phyloP scores from a whole-genome alignment of 2,888 invertebrate genomes.

The Parnassius smintheus region DNA sequence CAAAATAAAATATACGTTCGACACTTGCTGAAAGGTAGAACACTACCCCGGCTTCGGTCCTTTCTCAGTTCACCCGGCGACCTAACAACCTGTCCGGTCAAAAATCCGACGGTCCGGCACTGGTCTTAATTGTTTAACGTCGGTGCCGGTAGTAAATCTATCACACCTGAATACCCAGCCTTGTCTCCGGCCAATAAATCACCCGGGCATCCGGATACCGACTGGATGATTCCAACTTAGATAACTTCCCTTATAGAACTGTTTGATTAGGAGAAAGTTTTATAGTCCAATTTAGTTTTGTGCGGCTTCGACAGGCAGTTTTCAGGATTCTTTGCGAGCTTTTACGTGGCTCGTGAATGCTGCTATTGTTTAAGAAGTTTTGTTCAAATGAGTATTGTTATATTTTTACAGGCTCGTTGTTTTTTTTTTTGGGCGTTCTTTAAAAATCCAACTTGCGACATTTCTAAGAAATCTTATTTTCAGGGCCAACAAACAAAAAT shows the following conservation, averaged over 20 bases:
- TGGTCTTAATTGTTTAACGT: conserved; percentile 34
- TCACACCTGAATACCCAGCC: conserved; percentile 42
- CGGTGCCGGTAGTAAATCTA: conserved; percentile 44
- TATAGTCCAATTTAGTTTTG: conserved; percentile 24
- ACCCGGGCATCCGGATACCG: conserved; percentile 35
- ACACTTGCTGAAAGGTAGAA: conserved; percentile 3
- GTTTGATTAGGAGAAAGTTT: conserved; percentile 39
- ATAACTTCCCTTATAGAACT: conserved; percentile 27
- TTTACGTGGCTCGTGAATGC: background rate
- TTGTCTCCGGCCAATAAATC: conserved; percentile 42
- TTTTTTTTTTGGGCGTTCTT: background rate
- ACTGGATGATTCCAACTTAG: conserved; percentile 36
- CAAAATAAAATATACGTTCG: background rate
- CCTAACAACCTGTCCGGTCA: conserved; percentile 22
- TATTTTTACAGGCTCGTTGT: background rate
- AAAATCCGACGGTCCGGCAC: conserved; percentile 23
- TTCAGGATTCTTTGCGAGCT: conserved; percentile 11
- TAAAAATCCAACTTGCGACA: too few relatives aligned
- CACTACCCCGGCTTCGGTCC: conserved; percentile 3
- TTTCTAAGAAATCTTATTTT: too few relatives aligned
- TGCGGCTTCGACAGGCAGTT: conserved; percentile 11
- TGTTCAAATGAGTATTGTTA: conserved; percentile 6
- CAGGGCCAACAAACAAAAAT: too few relatives aligned
- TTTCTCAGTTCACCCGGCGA: conserved; percentile 2
- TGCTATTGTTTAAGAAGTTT: conserved; percentile 7